Evolutionary conservation across 2,888 invertebrate species (phyloP).

Genomic region (Stramonita haemastoma): DNA sequence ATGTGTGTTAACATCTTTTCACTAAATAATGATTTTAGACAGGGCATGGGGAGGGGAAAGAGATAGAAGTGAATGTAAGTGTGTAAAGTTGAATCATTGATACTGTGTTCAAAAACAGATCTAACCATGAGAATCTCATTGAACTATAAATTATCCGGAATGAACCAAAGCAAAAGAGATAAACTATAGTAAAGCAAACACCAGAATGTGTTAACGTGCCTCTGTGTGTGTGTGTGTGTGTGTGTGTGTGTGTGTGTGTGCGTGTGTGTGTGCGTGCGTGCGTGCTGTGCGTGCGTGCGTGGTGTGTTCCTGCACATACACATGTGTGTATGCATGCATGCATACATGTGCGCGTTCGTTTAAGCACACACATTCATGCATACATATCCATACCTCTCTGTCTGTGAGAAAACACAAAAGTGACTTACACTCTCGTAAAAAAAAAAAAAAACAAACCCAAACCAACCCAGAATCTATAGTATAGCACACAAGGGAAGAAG

Average conservation of each 20-base stretch:
- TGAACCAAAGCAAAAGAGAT: too few species aligned
- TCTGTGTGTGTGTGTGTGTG: neutral
- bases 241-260: slow-evolving; percentile 4
- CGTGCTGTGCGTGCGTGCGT: neutral
- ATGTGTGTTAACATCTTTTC: neutral
- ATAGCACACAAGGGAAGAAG: too few species aligned
- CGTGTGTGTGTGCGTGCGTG: neutral
- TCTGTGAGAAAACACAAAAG: neutral
- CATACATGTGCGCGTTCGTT: neutral
- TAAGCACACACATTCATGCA: neutral
- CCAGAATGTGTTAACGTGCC: neutral
- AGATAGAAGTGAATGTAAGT: too few species aligned
- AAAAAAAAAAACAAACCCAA: neutral
- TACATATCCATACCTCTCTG: neutral
- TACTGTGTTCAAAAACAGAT: too few species aligned
- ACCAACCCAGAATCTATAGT: too few species aligned
- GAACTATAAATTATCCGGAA: too few species aligned
- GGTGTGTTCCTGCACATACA: neutral
- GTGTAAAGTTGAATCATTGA: too few species aligned
- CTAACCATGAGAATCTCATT: too few species aligned
- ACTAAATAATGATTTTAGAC: too few species aligned
- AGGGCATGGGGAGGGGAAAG: too few species aligned
- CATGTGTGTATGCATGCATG: neutral
- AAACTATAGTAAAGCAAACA: too few species aligned
- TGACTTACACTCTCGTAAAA: neutral